Base-by-base conservation (phyloP, 2,113 vertebrate species). In the Silurus glanis region DNA sequence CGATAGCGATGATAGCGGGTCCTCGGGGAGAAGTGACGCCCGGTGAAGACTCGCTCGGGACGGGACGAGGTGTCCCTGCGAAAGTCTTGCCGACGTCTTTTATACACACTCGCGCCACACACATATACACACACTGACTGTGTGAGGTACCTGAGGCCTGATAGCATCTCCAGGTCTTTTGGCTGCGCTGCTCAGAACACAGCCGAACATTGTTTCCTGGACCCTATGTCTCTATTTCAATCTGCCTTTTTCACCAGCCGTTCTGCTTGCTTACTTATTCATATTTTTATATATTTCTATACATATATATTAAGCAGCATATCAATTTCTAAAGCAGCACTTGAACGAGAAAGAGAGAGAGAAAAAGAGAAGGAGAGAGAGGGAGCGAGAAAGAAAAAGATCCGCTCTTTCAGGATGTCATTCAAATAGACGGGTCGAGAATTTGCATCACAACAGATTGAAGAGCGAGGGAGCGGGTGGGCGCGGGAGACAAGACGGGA, bases 381-480 rank as follows among this genome's bases (percentile, higher is more conserved):
- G 87, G 90, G 80, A 81, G 88, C 74, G 80, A 90, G 81, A 91
- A 94, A 87, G 25, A 87, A 88, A 87, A 92, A 95, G 92, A 94
- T 95, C 94, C 96, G 91, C 93, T 97, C 97, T 97, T 97, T 98
- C 97, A 96, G 95, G 95, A 97, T 98, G 97, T 96, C 96, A 98
- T 98, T 98, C 96, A 97, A 97, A 98, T 97, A 94, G 95, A 96
- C 96, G 96, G 96, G 95, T 96, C 17, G 95, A 97, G 93, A 95
- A 99, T 99, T 99, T 98, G 96, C 97, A 99, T 98, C 96, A 98
- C 96, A 98, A 98, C 96, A 95, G 95, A 84, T 81, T 91, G 93
- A 94, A 90, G 91, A 90, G 94, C 93, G 56, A 83, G 87, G 28
- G 87, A 95, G 92, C 92, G 95, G 95, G 94, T 91, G 90, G 91